Evolutionary conservation across 2,113 vertebrate genomes (phyloP), one percentile per base, ranked within the genome.

Genomic region (Laterallus jamaicensis): DNA sequence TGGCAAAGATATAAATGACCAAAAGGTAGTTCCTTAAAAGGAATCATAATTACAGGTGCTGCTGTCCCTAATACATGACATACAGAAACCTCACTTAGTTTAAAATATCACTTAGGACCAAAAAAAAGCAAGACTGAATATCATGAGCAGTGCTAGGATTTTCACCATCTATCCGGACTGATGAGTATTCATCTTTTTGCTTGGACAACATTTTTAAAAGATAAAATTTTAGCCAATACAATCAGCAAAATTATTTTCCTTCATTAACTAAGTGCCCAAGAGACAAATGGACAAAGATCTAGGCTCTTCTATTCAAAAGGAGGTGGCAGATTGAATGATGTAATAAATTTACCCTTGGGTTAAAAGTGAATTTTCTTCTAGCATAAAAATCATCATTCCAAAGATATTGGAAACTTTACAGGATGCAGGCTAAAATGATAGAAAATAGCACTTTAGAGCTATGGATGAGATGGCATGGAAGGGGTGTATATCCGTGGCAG

Each of bases 231-330:
- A 85, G 54, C 66, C 89, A 96, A 42, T 58, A 12, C 25, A 77
- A 82, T 88, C 76, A 88, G 49, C 56, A 83, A 63, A 94, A 81
- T 50, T 93, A 40, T 95, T 49, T 55, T 70, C n/a, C 63, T 95
- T 95, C 81, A 82, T 94, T 95, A 94, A 82, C 82, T 95, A 81
- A 92, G 79, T 95, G 82, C 82, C 66, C 16, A 44, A 86, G 73
- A 90, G 82, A 88, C 56, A 82, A 93, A 88, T 66, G 62, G 37
- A 71, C 14, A 21, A 67, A 88, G 60, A 73, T 7, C 20, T 58
- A 54, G 20, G 25, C 42, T 80, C 24, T 62, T 82, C 39, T 93
- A 8, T 86, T 88, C 49, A 60, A 64, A 44, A 58, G 40, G 37
- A 94, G 17, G 20, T 59, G 81, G 69, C 63, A 74, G 21, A 90